Evolutionary conservation across 2,888 invertebrate species (phyloP).

Genomic region (Anarsia innoxiella): DNA sequence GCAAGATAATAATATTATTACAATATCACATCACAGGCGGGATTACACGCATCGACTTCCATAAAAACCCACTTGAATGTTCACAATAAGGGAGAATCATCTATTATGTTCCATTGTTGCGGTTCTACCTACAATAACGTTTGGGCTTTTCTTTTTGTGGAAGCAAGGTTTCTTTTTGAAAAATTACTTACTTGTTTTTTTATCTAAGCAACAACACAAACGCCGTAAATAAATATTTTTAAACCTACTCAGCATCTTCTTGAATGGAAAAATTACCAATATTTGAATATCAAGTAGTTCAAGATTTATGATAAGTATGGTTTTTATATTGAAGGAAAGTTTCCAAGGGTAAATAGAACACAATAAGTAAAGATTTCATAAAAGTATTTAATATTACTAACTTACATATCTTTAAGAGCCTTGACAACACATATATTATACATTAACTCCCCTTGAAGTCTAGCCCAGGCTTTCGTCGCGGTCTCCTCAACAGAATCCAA

Average conservation of each 20-base stretch:
- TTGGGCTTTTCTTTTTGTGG: constrained; percentile 26
- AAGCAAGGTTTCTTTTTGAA: constrained; percentile 3
- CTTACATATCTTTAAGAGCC: constrained; percentile 79
- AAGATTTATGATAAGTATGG: too few relatives aligned
- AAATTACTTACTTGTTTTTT: constrained; percentile 20
- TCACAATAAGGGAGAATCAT: constrained; percentile 45
- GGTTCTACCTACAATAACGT: constrained; percentile 28
- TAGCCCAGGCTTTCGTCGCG: constrained; percentile 78
- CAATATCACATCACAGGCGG: constrained; percentile 15
- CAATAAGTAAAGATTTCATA: too few relatives aligned
- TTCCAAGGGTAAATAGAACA: constrained; percentile 9
- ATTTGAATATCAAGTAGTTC: neutral
- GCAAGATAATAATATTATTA: too few relatives aligned
- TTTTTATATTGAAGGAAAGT: constrained; percentile 3
- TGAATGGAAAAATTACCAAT: neutral
- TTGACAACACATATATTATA: constrained; percentile 86
- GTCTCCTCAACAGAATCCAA: constrained; percentile 75
- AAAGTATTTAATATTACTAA: constrained; percentile 23
- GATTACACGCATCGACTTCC: constrained; percentile 38
- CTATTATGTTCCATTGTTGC: constrained; percentile 46
- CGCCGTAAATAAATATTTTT: too few relatives aligned
- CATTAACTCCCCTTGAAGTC: constrained; percentile 80
- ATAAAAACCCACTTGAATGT: constrained; percentile 37
- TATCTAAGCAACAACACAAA: too few relatives aligned
- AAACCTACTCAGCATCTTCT: too few relatives aligned